Evolutionary conservation across 1,140 invertebrate genomes (phyloP).

Genomic region (Drosophila quadrilineata): DNA sequence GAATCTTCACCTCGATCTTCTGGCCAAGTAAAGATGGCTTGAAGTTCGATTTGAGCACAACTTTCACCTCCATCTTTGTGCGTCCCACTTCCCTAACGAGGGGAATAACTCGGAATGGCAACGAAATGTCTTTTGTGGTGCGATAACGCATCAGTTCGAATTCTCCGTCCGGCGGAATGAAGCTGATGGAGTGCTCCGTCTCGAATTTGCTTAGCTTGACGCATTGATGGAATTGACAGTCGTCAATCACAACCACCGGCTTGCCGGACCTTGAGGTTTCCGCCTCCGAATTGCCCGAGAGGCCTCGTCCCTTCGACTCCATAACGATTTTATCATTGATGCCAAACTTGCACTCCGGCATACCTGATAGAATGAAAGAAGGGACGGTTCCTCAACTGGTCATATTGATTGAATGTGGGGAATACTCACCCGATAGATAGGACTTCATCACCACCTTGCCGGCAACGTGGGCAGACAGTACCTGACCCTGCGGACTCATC

Average conservation of each 20-base stretch:
- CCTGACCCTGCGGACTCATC: slow-evolving; percentile 99
- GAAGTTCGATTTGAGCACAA: slow-evolving; percentile 99
- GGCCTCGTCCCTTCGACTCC: slow-evolving; percentile 94
- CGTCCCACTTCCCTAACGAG: slow-evolving; percentile 98
- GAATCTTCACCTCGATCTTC: slow-evolving; percentile 99
- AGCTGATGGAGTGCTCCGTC: slow-evolving; percentile 99
- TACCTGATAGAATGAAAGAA: slow-evolving; percentile 84
- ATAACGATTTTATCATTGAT: slow-evolving; percentile 99
- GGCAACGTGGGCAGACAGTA: slow-evolving; percentile 98
- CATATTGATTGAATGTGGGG: background rate
- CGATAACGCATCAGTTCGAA: slow-evolving; percentile 99
- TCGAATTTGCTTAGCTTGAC: slow-evolving; percentile 99
- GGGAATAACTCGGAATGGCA: slow-evolving; percentile 99
- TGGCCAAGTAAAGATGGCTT: slow-evolving; percentile 98
- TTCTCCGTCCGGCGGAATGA: slow-evolving; percentile 99
- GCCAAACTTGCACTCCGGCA: slow-evolving; percentile 99
- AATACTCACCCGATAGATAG: slow-evolving; percentile 91
- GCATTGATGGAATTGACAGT: slow-evolving; percentile 99
- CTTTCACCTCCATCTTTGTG: slow-evolving; percentile 99
- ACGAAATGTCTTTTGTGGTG: slow-evolving; percentile 99
- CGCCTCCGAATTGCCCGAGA: slow-evolving; percentile 88
- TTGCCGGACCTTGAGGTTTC: slow-evolving; percentile 94
- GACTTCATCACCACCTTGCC: slow-evolving; percentile 99
- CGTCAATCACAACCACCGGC: slow-evolving; percentile 99
- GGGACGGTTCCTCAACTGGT: background rate